Evolutionary conservation across 2,888 invertebrate species (phyloP), one percentile per base, ranked within the genome.

Genomic region (Xanthostigma xanthostigma): DNA sequence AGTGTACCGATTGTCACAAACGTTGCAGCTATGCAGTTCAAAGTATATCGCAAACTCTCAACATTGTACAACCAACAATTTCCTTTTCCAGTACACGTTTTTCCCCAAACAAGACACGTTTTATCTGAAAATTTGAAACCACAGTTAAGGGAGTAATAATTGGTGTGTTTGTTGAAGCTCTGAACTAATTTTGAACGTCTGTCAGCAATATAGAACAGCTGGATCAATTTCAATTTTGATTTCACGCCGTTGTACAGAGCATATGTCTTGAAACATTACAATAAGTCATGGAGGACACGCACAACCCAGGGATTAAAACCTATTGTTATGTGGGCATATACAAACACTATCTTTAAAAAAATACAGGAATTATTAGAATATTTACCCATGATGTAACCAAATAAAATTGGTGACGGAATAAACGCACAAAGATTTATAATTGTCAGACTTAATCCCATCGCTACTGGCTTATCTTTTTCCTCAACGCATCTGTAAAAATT

Each of bases 31-130:
- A 77, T 79, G 53, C 78, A 73, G 62, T 81, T 81, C 52, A 81
- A 62, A 44, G 74, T 70, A 56, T 78, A 78, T 61, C 80, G 71
- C 54, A 84, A 66, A 6, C 73, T 69, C 57, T 74, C 72, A 9
- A 79, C 79, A 61, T 83, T 77, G 62, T 84, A 84, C 9, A 83
- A 66, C 84, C 84, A 84, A 59, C 84, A 84, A 58, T 83, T 82
- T 53, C 83, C 82, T 45, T 73, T 76, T 47, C 76, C 76, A 1
- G 76, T 71, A 58, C 83, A 84, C 4, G 79, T 81, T 60, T 79
- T 79, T 10, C 83, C 82, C 84, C 84, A 84, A 11, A 84, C 78
- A 33, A 81, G 62, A 56, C 84, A 84, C 8, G 81, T 74, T 53
- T 70, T 71, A 64, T 79, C 79, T 77, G 58, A 9, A 62, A 61